Base-by-base conservation (phyloP, 1,140 invertebrate genomes). In the Heliothis subflexa region DNA sequence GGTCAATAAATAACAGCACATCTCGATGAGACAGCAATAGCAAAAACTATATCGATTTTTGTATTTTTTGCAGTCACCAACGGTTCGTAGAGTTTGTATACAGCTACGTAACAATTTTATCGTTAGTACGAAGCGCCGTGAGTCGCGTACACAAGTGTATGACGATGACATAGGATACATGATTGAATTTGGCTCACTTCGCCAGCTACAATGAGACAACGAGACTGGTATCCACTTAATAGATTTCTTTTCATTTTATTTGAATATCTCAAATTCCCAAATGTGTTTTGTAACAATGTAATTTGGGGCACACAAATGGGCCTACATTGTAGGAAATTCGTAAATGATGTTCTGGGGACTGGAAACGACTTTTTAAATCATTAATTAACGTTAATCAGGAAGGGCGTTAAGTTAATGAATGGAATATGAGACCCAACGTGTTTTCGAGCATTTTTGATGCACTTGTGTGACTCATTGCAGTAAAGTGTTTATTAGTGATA, bases 1-100 rank as follows among this genome's bases (percentile, higher is more conserved):
- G 62, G 50, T 14, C 75, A 77, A 77, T 77, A 77, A 77, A 77
- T 77, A 68, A 77, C 75, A 68, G 61, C 61, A 28, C 74, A 66
- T 77, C 75, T 77, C 40, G 64, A 28, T 28, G 62, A 77, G 47
- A 75, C 50, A 72, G 25, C 73, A 62, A 21, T 62, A 68, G n/a
- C 61, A 66, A 77, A 77, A 77, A 77, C 49, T 68, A 55, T 68
- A 68, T 77, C 64, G 75, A 77, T 77, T 77, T 40, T 68, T 40
- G 57, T 77, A 68, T 68, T 77, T 77, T 77, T 77, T 68, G 73
- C 73, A 75, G 62, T 66, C 40, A 52, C 73, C 59, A 75, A 75
- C 73, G 73, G 57, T 75, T 75, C 55, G 40, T 33, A 62, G 40
- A 25, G 47, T 64, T 62, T 75, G 73, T 64, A 52, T 75, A 75